A percentile compares a stretch with the other conserved stretches of the same genome.
phyloP scores from a whole-genome alignment of 2,888 invertebrate species.

The Trissolcus japonicus region DNA sequence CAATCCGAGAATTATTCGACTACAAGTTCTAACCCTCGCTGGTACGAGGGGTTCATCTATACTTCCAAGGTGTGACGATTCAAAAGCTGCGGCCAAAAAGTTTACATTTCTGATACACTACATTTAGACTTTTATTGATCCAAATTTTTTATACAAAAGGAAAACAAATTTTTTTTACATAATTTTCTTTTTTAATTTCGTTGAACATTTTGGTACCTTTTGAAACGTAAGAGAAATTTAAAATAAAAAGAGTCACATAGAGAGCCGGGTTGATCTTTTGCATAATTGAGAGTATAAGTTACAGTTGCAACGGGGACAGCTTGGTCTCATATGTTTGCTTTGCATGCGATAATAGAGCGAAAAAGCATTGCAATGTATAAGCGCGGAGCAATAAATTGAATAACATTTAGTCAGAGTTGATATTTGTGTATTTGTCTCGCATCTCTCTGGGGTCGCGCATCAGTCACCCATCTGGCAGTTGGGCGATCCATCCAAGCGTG shows the following conservation, averaged over 20 bases:
- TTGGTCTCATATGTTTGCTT: conserved; percentile 15
- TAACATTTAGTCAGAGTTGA: conserved; percentile 51
- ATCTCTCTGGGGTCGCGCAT: conserved; percentile 67
- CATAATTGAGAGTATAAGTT: conserved; percentile 2
- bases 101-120: conserved; percentile 1
- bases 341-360: conserved; percentile 32
- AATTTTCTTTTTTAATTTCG: too few species aligned
- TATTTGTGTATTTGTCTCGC: conserved; percentile 57
- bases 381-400: conserved; percentile 50
- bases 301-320: neutral
- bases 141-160: neutral
- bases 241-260: neutral
- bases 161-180: too few species aligned
- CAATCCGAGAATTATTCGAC: conserved; percentile 40
- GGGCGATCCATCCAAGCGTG: conserved; percentile 72
- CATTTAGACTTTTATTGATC: neutral
- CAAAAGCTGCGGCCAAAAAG: conserved; percentile 30
- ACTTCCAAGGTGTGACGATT: conserved; percentile 51
- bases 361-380: conserved; percentile 36
- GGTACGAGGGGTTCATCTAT: conserved; percentile 26
- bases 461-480: conserved; percentile 76
- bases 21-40: conserved; percentile 42
- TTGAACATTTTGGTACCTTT: too few species aligned
- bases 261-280: too few species aligned
- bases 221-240: neutral